Conservation (phyloP, 2,797 vertebrate genomes). For the Coracias cyanogaster region DNA sequence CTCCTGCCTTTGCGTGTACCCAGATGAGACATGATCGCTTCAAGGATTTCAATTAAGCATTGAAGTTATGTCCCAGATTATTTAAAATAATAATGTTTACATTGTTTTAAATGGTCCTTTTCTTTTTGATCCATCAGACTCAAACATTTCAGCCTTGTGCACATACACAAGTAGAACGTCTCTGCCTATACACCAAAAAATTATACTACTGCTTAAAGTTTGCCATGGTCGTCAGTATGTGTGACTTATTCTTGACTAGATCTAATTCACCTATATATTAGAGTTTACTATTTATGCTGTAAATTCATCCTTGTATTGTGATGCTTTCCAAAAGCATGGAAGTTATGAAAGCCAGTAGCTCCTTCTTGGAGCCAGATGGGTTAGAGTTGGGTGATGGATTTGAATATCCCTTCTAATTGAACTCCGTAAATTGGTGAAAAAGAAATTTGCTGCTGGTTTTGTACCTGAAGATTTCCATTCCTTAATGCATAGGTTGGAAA, state of each 20-base stretch:
- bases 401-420: background rate
- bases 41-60: background rate
- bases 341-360: background rate
- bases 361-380: background rate
- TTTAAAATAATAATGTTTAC: background rate
- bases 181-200: background rate
- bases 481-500: background rate
- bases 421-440: fast-evolving
- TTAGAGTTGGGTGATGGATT: background rate
- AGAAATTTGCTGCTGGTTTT: background rate
- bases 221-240: fast-evolving
- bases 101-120: background rate
- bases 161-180: fast-evolving
- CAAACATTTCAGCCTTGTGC: background rate
- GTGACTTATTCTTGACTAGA: background rate
- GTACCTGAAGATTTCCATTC: fast-evolving
- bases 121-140: background rate
- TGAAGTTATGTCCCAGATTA: background rate
- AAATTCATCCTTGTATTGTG: fast-evolving
- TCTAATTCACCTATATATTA: fast-evolving
- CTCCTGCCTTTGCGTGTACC: background rate
- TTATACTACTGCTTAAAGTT: background rate
- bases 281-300: background rate
- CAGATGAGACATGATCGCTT: background rate
- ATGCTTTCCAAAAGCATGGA: background rate